Conservation (phyloP, 2,113 vertebrate species). For the Elephantulus edwardii region DNA sequence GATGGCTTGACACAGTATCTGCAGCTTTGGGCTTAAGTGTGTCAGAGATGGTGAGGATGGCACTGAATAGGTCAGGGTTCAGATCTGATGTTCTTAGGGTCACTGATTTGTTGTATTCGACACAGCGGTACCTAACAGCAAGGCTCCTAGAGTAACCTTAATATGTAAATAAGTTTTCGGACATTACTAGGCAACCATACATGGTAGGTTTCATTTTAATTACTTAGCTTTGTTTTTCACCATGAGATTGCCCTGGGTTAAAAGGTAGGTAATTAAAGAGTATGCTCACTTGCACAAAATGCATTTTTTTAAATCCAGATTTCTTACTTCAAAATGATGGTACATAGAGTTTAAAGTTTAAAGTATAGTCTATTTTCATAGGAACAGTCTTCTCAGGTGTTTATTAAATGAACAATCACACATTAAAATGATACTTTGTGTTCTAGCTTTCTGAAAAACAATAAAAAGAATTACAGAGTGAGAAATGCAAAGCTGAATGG, state of each 20-base stretch:
- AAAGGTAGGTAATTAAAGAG: background rate
- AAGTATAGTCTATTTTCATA: background rate
- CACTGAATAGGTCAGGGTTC: too few species aligned
- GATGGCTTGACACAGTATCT: too few species aligned
- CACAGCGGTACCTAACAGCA: too few species aligned
- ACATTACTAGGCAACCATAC: background rate
- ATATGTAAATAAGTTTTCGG: too few species aligned
- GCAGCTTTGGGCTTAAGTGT: too few species aligned
- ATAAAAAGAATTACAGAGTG: slow-evolving; percentile 43
- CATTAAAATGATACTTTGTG: background rate
- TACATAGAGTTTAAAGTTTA: slow-evolving; percentile 10
- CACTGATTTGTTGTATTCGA: too few species aligned
- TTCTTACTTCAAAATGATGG: slow-evolving; percentile 18
- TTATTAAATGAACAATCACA: slow-evolving; percentile 17
- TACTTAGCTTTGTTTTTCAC: slow-evolving; percentile 11
- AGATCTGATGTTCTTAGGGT: too few species aligned
- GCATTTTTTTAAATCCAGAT: background rate
- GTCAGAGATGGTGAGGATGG: too few species aligned
- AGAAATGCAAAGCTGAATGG: background rate
- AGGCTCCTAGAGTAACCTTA: too few species aligned
- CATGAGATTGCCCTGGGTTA: background rate
- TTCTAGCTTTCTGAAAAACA: slow-evolving; percentile 31
- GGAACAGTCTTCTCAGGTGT: background rate
- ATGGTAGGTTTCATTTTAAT: background rate
- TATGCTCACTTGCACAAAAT: background rate